phyloP scores from a whole-genome alignment of 2,888 invertebrate species.

The Myathropa florea region DNA sequence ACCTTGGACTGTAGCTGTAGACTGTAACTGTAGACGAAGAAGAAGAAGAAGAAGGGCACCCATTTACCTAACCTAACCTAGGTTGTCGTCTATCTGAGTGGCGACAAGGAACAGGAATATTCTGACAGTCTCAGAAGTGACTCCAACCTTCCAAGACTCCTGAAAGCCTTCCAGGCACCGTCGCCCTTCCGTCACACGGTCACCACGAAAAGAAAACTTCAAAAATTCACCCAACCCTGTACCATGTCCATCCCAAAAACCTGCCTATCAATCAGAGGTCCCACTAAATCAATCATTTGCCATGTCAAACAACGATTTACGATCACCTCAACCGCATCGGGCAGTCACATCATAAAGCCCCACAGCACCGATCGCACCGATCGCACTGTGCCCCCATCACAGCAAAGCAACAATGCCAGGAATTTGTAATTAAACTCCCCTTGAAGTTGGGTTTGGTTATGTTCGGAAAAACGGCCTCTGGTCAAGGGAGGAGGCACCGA shows the following conservation, averaged over 20 bases:
- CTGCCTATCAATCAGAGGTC: conserved; percentile 26
- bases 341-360: neutral
- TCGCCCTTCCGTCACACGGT: too few relatives aligned
- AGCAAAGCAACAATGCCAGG: neutral
- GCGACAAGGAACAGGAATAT: too few relatives aligned
- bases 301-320: conserved; percentile 35
- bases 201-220: neutral
- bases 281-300: conserved; percentile 52
- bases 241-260: neutral
- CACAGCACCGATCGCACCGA: neutral
- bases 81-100: too few relatives aligned
- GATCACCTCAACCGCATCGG: conserved; percentile 7
- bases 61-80: too few relatives aligned
- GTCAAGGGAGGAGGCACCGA: neutral
- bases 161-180: too few relatives aligned
- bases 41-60: too few relatives aligned
- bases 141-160: too few relatives aligned
- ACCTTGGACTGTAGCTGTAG: too few relatives aligned
- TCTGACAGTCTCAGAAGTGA: too few relatives aligned
- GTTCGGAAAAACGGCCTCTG: neutral
- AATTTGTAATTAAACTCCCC: neutral
- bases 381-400: neutral
- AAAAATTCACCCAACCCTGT: too few relatives aligned
- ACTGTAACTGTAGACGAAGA: too few relatives aligned
- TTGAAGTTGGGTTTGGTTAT: neutral